These are phyloP conservation scores for Pasiphila rectangulata DNA, from an alignment of 2,888 invertebrate species.

Conservation along the genomic window DNA sequence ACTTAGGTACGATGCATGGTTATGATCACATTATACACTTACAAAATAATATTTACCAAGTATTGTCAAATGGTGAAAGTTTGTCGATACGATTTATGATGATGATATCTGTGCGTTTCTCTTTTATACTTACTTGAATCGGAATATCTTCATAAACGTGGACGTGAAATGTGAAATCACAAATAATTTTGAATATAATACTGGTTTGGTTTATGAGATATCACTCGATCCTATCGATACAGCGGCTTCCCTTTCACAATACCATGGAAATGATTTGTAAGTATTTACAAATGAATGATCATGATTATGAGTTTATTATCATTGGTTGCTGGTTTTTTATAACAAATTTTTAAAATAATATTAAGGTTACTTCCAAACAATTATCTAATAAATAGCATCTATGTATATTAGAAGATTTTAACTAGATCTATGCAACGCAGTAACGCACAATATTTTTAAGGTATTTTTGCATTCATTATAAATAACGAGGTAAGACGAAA, in stretches of 20 bases:
- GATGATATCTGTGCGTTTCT: slow-evolving; percentile 71
- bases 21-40: slow-evolving; percentile 74
- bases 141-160: slow-evolving; percentile 60
- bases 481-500: no score
- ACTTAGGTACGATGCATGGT: slow-evolving; percentile 58
- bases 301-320: slow-evolving; percentile 45
- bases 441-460: slow-evolving; percentile 4
- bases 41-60: slow-evolving; percentile 78
- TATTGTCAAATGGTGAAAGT: slow-evolving; percentile 78
- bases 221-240: slow-evolving; percentile 49
- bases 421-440: slow-evolving; percentile 18
- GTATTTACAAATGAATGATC: slow-evolving; percentile 64
- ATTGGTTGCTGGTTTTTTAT: slow-evolving; percentile 40
- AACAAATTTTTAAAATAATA: slow-evolving; percentile 17
- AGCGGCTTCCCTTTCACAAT: slow-evolving; percentile 33
- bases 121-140: slow-evolving; percentile 60
- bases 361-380: slow-evolving; percentile 2
- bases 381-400: slow-evolving; percentile 6
- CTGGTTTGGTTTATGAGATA: slow-evolving; percentile 63
- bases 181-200: slow-evolving; percentile 52
- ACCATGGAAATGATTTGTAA: slow-evolving; percentile 38
- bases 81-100: slow-evolving; percentile 52
- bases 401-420: slow-evolving; percentile 14
- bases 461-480: not conserved
- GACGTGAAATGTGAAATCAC: slow-evolving; percentile 14